Evolutionary conservation across 2,113 vertebrate genomes (phyloP), one percentile per base, ranked within the genome.

Genomic region (Prietella phreatophila): DNA sequence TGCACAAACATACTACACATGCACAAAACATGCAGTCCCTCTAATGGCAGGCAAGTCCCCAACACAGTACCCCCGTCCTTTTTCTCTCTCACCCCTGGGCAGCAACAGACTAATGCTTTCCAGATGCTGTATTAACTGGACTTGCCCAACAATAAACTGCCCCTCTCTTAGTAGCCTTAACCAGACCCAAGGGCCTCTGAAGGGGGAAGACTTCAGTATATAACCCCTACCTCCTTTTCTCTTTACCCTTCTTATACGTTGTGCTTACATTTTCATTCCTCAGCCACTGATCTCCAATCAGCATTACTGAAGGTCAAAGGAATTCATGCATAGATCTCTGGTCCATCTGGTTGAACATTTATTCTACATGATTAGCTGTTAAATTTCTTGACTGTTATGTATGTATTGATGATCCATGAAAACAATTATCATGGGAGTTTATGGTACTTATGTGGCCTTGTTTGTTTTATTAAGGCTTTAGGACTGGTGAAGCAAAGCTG

Each of bases 41-140:
- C n/a, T 36, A 53, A 33, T 85, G n/a, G 42, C 5, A 17, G 73
- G 13, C 47, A 10, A 82, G 25, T 63, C 50, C 30, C 85, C 89
- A 78, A 86, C 47, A 2, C 42, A 89, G 82, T 86, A 88, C 84
- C 84, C 88, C 86, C 83, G 71, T 22, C 92, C 88, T 91, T 89
- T 87, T 92, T 75, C 19, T 47, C 89, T 91, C 92, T 93, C 87
- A 93, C 91, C 93, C 93, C 82, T 89, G 58, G 93, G 92, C 91
- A 89, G 92, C 89, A 93, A 88, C 90, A 91, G 91, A 82, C 1
- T 95, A 95, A 96, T 96, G 91, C 89, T 90, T 95, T 95, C 94
- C 95, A 95, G 94, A 95, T 96, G 93, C 87, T 88, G 89, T 93
- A 86, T 87, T 93, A 90, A 93, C 85, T 90, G 84, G 91, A 84